phyloP scores from a whole-genome alignment of 30 jellyfish, hydroid and myxozoan species.

The Pelagia noctiluca region DNA sequence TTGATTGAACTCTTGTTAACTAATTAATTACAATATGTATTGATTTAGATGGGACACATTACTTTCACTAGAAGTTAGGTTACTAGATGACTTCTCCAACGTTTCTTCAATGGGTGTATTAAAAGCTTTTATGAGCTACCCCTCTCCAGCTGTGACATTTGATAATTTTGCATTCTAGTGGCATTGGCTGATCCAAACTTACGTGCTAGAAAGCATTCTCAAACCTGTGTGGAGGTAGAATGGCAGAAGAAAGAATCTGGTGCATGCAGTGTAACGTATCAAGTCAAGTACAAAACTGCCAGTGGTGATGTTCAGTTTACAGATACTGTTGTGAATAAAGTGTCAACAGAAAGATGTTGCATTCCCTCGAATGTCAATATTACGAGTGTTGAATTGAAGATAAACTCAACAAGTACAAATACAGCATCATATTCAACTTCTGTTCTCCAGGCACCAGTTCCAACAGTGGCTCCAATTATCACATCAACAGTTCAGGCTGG shows the following conservation, averaged over 20 bases:
- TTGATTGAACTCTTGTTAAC: too few species aligned
- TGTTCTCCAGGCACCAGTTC: background rate
- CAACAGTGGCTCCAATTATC: too few species aligned
- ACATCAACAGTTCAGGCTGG: too few species aligned
- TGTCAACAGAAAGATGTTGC: background rate
- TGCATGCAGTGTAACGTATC: background rate
- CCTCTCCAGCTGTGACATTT: too few species aligned
- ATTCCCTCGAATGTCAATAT: background rate
- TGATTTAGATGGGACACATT: too few species aligned
- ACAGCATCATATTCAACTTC: background rate
- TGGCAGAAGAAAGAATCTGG: slow-evolving; percentile 8
- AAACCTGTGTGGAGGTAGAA: background rate
- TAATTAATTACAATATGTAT: too few species aligned
- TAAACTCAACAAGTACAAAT: background rate
- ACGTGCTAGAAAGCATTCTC: background rate
- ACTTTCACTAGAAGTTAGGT: too few species aligned
- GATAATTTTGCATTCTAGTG: too few species aligned
- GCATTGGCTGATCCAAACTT: background rate
- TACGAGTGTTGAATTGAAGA: background rate
- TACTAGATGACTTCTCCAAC: too few species aligned
- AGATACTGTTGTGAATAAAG: background rate
- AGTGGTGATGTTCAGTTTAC: background rate
- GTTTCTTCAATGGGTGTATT: too few species aligned
- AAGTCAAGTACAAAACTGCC: background rate
- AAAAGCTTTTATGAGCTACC: too few species aligned